Evolutionary conservation across 30 jellyfish, hydroid and myxozoan genomes (phyloP).

Genomic region (Mastigias papua): DNA sequence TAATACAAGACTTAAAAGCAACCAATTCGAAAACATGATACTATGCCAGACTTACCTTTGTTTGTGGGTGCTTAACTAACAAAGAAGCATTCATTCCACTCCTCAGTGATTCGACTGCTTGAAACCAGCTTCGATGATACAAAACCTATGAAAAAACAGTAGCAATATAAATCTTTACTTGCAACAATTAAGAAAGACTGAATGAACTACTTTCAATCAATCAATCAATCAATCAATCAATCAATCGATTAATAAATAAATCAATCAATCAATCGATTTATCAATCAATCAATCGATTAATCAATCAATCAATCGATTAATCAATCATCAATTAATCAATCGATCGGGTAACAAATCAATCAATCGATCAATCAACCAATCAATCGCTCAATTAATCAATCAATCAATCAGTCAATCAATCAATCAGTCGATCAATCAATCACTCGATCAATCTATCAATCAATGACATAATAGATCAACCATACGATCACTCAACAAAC

Average conservation of each 20-base stretch:
- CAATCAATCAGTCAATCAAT: background rate
- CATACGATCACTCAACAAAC: background rate
- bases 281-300: background rate
- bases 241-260: background rate
- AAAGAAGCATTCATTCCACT: slow-evolving; percentile 89
- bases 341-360: background rate
- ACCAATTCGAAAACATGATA: background rate
- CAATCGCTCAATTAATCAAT: background rate
- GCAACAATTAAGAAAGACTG: background rate
- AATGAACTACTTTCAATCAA: background rate
- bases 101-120: slow-evolving; percentile 72
- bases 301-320: background rate
- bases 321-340: background rate
- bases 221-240: background rate
- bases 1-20: no score
- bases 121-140: slow-evolving; percentile 87
- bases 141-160: slow-evolving; percentile 57
- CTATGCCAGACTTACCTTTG: slow-evolving; percentile 41
- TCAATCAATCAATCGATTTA: background rate
- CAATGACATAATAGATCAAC: background rate
- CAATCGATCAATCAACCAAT: background rate
- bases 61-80: slow-evolving; percentile 87
- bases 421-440: background rate
- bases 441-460: background rate
- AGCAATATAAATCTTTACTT: background rate